Evolutionary conservation across 2,888 invertebrate genomes (phyloP).

Genomic region (Pseudoips prasinana): DNA sequence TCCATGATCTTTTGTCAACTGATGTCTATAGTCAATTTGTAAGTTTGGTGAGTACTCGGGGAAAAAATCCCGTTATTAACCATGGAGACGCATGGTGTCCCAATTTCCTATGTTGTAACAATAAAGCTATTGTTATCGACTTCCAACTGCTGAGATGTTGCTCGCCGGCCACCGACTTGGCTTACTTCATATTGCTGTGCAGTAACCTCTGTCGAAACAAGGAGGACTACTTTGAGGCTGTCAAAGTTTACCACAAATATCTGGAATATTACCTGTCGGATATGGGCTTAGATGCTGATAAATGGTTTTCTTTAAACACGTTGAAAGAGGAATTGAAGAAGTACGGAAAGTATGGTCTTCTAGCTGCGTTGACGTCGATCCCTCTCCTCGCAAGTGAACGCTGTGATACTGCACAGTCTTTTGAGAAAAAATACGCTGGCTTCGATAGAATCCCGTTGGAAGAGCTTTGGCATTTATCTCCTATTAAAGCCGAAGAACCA

Average conservation of each 20-base stretch:
- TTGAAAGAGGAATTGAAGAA: slow-evolving; percentile 45
- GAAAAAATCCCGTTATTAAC: slow-evolving; percentile 41
- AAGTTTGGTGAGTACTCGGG: slow-evolving; percentile 25
- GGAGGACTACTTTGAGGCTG: slow-evolving; percentile 41
- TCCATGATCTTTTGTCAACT: slow-evolving; percentile 32
- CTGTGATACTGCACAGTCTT: slow-evolving; percentile 39
- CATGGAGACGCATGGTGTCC: slow-evolving; percentile 58
- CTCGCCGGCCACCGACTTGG: slow-evolving; percentile 47
- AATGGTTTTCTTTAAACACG: slow-evolving; percentile 37
- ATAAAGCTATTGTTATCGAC: slow-evolving; percentile 46
- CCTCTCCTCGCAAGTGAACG: slow-evolving; percentile 44
- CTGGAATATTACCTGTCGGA: slow-evolving; percentile 46
- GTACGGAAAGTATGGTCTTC: slow-evolving; percentile 47
- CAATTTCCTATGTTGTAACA: slow-evolving; percentile 47
- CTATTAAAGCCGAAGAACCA: slow-evolving; percentile 37
- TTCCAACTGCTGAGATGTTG: slow-evolving; percentile 51
- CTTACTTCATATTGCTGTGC: slow-evolving; percentile 41
- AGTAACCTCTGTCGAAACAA: slow-evolving; percentile 33
- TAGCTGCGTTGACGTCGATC: slow-evolving; percentile 44
- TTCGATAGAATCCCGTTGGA: slow-evolving; percentile 46
- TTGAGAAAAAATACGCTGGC: slow-evolving; percentile 29
- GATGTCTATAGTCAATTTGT: slow-evolving; percentile 46
- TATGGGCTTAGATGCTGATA: slow-evolving; percentile 40
- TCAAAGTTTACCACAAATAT: slow-evolving; percentile 41
- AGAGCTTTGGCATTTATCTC: slow-evolving; percentile 46